These are phyloP conservation scores for Ptychobarbus kaznakovi DNA, from an alignment of 2,797 vertebrate genomes.

Conservation along the genomic window DNA sequence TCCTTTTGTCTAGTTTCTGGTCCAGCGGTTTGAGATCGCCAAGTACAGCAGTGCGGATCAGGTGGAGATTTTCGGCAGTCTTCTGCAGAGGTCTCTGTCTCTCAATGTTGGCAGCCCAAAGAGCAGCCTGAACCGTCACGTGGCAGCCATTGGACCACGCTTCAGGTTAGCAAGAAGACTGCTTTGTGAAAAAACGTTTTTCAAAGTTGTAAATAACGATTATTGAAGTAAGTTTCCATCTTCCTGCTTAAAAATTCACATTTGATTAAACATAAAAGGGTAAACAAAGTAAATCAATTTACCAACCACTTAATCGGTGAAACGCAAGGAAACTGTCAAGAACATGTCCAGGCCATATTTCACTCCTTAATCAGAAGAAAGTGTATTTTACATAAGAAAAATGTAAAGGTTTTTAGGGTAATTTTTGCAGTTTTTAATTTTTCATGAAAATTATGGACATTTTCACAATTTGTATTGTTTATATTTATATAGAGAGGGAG, in stretches of 20 bases:
- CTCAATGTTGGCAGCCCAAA: conserved; percentile 88
- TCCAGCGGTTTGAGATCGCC: conserved; percentile 96
- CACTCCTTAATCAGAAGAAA: background rate
- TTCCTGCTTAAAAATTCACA: background rate
- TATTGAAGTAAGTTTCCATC: background rate
- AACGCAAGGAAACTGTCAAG: background rate
- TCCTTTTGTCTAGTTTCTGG: conserved; percentile 82
- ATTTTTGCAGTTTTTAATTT: background rate
- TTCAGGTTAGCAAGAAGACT: conserved; percentile 81
- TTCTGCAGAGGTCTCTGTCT: conserved; percentile 92
- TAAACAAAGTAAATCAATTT: background rate
- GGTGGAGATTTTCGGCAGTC: conserved; percentile 94
- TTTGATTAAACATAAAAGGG: background rate
- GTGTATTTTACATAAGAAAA: background rate
- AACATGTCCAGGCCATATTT: background rate
- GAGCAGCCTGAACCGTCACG: conserved; percentile 91
- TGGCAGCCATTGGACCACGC: conserved; percentile 93
- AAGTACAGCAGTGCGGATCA: conserved; percentile 98
- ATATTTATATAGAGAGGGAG: no score
- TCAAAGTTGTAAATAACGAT: background rate
- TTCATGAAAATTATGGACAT: background rate
- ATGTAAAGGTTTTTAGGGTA: background rate
- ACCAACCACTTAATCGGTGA: background rate
- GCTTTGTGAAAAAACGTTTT: conserved; percentile 50
- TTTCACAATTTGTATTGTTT: background rate